These are phyloP conservation scores for Myotis pilosus DNA, from an alignment of 2,797 vertebrate genomes.

Conservation along the genomic window DNA sequence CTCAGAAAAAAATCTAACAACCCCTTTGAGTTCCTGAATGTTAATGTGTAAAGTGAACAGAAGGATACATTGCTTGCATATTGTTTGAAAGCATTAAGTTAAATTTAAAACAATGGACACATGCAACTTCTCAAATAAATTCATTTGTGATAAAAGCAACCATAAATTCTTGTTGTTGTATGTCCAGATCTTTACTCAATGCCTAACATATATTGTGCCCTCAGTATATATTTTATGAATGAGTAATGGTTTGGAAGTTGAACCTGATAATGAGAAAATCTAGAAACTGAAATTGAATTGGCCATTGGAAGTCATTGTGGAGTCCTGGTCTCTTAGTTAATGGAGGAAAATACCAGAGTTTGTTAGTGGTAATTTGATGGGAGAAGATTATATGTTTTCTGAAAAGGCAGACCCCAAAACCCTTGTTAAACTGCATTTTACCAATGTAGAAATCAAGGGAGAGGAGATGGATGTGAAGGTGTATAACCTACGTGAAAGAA, in stretches of 20 bases:
- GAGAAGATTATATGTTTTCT: neutral
- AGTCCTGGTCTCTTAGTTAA: neutral
- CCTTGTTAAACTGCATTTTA: neutral
- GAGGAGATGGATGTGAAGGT: neutral
- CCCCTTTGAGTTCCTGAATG: neutral
- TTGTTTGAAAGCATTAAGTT: neutral
- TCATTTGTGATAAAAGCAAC: neutral
- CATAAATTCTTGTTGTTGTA: neutral
- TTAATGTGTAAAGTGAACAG: neutral
- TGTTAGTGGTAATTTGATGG: neutral
- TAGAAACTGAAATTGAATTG: neutral
- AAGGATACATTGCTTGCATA: neutral
- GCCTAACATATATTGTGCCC: neutral
- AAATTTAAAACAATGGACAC: neutral
- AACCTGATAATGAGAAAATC: neutral
- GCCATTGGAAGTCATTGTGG: neutral
- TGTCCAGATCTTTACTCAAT: neutral
- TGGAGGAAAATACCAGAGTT: neutral
- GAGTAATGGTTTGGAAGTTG: neutral
- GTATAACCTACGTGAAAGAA: constrained; percentile 66
- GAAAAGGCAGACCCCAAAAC: neutral
- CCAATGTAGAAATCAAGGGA: constrained; percentile 2
- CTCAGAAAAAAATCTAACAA: neutral
- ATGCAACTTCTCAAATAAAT: neutral
- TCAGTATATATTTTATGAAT: neutral